These are phyloP conservation scores for Drosophila orena DNA, from an alignment of 1,140 invertebrate species.

Conservation along the genomic window DNA sequence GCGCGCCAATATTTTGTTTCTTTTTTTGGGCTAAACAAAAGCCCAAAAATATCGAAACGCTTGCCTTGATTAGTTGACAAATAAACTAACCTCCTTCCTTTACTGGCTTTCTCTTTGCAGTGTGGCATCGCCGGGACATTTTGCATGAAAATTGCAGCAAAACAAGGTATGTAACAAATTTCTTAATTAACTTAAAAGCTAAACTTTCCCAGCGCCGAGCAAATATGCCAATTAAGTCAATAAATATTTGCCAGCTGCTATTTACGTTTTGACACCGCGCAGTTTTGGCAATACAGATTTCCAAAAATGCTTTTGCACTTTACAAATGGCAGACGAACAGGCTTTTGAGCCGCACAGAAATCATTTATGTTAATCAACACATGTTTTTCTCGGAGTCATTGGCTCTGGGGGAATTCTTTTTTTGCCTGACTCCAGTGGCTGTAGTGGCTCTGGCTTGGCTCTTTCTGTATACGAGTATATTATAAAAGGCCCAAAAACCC, in stretches of 20 bases:
- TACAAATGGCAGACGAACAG: conserved; percentile 56
- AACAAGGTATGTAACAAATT: conserved; percentile 68
- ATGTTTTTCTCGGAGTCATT: conserved; percentile 78
- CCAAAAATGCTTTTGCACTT: conserved; percentile 52
- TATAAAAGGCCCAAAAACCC: conserved; percentile 72
- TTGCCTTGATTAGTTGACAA: conserved; percentile 55
- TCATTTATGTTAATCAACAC: conserved; percentile 83
- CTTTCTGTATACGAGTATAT: conserved; percentile 43
- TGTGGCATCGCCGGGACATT: conserved; percentile 12
- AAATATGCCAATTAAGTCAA: conserved; percentile 75
- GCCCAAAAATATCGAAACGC: conserved; percentile 15
- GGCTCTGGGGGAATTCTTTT: conserved; percentile 58
- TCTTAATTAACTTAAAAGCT: conserved; percentile 43
- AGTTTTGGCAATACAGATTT: conserved; percentile 70
- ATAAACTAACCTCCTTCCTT: conserved; percentile 35
- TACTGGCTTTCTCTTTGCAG: conserved; percentile 69
- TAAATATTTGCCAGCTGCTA: conserved; percentile 73
- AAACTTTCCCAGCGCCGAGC: conserved; percentile 26
- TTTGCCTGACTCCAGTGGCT: background rate
- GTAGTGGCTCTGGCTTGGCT: conserved; percentile 23
- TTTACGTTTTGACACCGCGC: conserved; percentile 66
- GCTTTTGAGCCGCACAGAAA: conserved; percentile 56
- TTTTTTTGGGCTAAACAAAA: conserved; percentile 26
- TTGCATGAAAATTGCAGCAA: conserved; percentile 72
- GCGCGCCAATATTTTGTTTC: conserved; percentile 59